A percentile compares a stretch with the other conserved stretches of the same genome.
Conservation (phyloP, 2,888 invertebrate species). For the Spisula solida region DNA sequence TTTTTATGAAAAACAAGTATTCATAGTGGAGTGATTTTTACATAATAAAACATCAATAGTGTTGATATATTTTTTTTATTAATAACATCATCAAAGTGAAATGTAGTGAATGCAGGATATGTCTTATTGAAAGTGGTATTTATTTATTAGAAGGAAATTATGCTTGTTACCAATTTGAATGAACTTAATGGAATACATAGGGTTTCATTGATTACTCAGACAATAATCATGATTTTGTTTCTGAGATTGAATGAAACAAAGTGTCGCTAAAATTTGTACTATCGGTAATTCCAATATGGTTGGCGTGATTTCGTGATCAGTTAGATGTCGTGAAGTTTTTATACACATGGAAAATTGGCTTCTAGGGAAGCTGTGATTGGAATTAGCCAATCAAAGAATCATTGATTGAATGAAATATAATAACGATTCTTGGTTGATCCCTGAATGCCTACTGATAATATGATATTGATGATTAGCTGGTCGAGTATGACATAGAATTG, state of each 20-base stretch:
- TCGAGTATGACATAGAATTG: not conserved
- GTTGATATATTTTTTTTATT: not conserved
- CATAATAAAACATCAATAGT: not conserved
- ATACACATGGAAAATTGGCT: not conserved
- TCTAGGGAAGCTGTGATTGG: not conserved
- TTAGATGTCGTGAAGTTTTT: not conserved
- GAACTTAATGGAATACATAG: not conserved
- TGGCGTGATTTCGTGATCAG: not conserved
- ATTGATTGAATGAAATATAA: slow-evolving; percentile 6
- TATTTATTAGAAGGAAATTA: not conserved
- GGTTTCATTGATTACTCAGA: not conserved
- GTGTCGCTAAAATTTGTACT: not conserved
- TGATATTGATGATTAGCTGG: not conserved
- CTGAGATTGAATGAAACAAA: slow-evolving; percentile 11
- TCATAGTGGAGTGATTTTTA: too few relatives aligned
- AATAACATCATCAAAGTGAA: not conserved
- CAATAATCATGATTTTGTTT: not conserved
- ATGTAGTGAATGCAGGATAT: not conserved
- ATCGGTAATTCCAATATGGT: not conserved
- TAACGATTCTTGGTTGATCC: not conserved
- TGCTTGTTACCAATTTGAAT: not conserved
- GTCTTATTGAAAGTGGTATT: not conserved
- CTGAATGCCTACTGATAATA: not conserved
- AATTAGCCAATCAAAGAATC: slow-evolving; percentile 13
- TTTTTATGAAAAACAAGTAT: too few relatives aligned